phyloP scores from a whole-genome alignment of 2,888 invertebrate species.

The Sturmia bella region DNA sequence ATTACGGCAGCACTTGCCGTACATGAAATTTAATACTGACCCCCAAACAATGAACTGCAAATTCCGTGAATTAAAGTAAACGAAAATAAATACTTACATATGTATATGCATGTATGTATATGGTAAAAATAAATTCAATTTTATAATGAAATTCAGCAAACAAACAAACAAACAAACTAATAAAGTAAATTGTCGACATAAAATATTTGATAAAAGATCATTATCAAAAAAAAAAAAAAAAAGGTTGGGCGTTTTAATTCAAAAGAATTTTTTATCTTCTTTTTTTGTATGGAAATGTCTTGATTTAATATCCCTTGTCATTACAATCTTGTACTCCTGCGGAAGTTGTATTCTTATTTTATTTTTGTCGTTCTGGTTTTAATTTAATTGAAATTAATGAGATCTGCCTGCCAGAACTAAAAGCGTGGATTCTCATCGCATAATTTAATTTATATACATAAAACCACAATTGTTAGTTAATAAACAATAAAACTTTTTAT shows the following conservation, averaged over 20 bases:
- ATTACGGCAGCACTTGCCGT: slow-evolving; percentile 31
- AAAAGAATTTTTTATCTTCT: slow-evolving; percentile 15
- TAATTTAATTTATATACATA: slow-evolving; percentile 35
- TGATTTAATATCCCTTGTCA: not conserved
- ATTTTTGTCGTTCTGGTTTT: not conserved
- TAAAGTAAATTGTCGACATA: slow-evolving; percentile 37
- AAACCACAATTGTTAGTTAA: slow-evolving; percentile 52
- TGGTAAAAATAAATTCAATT: slow-evolving; percentile 9
- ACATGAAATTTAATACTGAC: slow-evolving; percentile 55
- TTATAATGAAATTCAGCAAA: not conserved
- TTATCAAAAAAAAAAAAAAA: not conserved
- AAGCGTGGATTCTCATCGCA: slow-evolving; percentile 3
- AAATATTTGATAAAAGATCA: slow-evolving; percentile 32
- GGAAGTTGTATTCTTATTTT: slow-evolving; percentile 27
- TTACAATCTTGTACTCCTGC: slow-evolving; percentile 23
- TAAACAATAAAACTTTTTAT: slow-evolving; percentile 44
- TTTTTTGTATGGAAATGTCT: not conserved
- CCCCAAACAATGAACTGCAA: slow-evolving; percentile 48
- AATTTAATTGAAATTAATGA: slow-evolving; percentile 28
- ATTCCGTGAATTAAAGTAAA: slow-evolving; percentile 30
- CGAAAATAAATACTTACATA: slow-evolving; percentile 48
- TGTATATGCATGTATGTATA: too few species aligned
- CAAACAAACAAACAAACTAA: slow-evolving; percentile 1
- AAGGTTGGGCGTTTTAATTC: slow-evolving; percentile 37
- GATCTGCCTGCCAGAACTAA: slow-evolving; percentile 11